These are phyloP conservation scores for Chunga burmeisteri DNA, from an alignment of 2,113 vertebrate genomes.

Conservation along the genomic window DNA sequence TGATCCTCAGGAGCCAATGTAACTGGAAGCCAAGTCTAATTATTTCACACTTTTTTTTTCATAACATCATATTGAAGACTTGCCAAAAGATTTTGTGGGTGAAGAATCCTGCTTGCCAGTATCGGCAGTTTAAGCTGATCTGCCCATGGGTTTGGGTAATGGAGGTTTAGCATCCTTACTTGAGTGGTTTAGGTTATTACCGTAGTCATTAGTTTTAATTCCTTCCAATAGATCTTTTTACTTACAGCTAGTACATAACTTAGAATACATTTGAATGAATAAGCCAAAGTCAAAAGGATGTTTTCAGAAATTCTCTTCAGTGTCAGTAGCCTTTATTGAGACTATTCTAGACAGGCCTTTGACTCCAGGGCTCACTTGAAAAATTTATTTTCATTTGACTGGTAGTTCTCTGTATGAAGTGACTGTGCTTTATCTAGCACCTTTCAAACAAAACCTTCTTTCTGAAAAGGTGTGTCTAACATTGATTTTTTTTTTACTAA, in stretches of 20 bases:
- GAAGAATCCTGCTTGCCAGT: not conserved
- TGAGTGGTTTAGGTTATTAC: not conserved
- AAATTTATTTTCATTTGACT: not conserved
- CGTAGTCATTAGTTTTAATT: not conserved
- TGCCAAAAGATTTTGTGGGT: not conserved
- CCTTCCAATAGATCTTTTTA: not conserved
- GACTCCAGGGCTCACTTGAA: not conserved
- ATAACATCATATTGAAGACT: not conserved
- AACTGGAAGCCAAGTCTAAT: constrained; percentile 13
- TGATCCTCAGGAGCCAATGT: not conserved
- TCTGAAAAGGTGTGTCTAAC: not conserved
- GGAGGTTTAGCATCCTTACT: not conserved
- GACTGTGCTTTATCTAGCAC: not conserved
- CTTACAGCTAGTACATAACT: not conserved
- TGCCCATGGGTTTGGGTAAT: not conserved
- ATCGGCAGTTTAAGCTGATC: not conserved
- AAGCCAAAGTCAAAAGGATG: no score
- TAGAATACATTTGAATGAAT: no score
- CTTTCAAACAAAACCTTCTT: not conserved
- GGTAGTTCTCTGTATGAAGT: not conserved
- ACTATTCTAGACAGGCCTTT: not conserved
- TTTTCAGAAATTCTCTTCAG: not conserved
- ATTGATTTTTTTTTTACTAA: no score
- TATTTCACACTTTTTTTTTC: not conserved
- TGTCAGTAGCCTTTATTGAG: not conserved